Conservation (phyloP, 2,888 invertebrate species). For the Schrankia costaestrigalis region DNA sequence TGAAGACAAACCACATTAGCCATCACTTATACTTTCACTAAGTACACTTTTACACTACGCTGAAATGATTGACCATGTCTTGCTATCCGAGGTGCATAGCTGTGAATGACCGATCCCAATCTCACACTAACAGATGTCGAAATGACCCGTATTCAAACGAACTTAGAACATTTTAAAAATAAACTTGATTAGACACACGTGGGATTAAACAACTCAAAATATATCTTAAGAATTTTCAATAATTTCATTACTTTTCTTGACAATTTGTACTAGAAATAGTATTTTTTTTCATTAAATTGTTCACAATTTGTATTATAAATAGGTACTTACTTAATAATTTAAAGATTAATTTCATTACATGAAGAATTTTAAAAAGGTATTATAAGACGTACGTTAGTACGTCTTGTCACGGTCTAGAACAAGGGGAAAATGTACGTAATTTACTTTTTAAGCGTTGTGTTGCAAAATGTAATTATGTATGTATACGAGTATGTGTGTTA, state of each 20-base stretch:
- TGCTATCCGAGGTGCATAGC: slow-evolving; percentile 46
- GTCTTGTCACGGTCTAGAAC: slow-evolving; percentile 58
- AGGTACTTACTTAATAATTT: slow-evolving; percentile 13
- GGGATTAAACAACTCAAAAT: slow-evolving; percentile 24
- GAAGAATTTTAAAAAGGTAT: slow-evolving; percentile 8
- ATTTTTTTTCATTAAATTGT: slow-evolving; percentile 19
- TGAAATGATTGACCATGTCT: slow-evolving; percentile 56
- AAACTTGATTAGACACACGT: slow-evolving; percentile 41
- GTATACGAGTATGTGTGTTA: slow-evolving; percentile 21
- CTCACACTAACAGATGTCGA: slow-evolving; percentile 56
- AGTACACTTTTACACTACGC: slow-evolving; percentile 25
- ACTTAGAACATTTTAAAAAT: slow-evolving; percentile 55
- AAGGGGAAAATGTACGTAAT: slow-evolving; percentile 55
- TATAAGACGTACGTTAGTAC: slow-evolving; percentile 34
- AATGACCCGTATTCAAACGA: slow-evolving; percentile 60
- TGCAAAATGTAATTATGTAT: slow-evolving; percentile 39
- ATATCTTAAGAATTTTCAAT: slow-evolving; percentile 45
- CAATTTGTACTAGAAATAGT: neutral
- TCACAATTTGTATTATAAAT: neutral
- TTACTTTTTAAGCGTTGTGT: slow-evolving; percentile 39
- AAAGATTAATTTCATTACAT: neutral
- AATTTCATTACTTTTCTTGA: neutral
- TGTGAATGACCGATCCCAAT: slow-evolving; percentile 47
- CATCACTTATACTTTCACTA: slow-evolving; percentile 43
- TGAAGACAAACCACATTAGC: slow-evolving; percentile 47